Conservation (phyloP, 2,113 vertebrate species). For the Pseudorectes ferrugineus region DNA sequence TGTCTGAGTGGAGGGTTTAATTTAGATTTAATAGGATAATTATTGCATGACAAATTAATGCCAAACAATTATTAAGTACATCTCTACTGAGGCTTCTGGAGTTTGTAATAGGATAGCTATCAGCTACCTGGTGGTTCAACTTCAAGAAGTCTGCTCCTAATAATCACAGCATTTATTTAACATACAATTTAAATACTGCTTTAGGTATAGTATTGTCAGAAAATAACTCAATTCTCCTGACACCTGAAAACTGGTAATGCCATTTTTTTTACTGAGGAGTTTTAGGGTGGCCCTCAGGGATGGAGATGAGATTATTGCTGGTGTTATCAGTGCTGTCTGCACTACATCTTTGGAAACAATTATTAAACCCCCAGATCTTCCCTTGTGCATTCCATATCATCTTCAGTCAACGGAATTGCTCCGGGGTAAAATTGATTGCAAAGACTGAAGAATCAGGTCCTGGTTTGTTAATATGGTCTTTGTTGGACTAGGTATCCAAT, state of each 20-base stretch:
- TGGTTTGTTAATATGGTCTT: background rate
- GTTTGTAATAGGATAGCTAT: conserved; percentile 64
- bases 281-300: background rate
- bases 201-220: background rate
- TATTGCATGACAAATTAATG: conserved; percentile 69
- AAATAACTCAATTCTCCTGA: background rate
- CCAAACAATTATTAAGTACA: conserved; percentile 62
- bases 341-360: background rate
- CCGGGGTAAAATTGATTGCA: background rate
- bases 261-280: background rate
- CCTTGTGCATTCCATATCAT: background rate
- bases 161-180: conserved; percentile 50
- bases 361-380: background rate
- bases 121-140: conserved; percentile 41
- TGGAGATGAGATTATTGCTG: background rate
- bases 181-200: conserved; percentile 20
- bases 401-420: background rate
- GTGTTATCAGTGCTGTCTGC: background rate
- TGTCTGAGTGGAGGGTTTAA: conserved; percentile 66
- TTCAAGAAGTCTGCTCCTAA: conserved; percentile 16
- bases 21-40: conserved; percentile 78
- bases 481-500: background rate
- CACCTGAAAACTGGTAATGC: background rate
- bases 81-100: conserved; percentile 43
- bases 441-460: background rate